Conservation (phyloP, 2,797 vertebrate species). For the Pteronotus mesoamericanus region DNA sequence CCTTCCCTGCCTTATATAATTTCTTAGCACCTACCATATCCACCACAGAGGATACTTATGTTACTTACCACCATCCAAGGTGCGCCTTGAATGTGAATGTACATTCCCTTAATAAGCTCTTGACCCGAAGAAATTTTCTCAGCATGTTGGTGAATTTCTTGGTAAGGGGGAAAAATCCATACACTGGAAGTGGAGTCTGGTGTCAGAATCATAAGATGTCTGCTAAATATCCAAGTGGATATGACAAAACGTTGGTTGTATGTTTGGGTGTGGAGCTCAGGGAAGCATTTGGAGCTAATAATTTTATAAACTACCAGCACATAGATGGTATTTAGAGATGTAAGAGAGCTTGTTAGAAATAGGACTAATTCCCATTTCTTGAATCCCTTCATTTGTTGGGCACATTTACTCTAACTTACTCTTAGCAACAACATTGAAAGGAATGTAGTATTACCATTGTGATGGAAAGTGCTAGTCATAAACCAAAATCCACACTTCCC, state of each 20-base stretch:
- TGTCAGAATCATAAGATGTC: neutral
- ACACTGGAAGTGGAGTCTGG: neutral
- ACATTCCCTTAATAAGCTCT: neutral
- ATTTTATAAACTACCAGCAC: neutral
- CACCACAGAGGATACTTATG: neutral
- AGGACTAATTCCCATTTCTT: neutral
- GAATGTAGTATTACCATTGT: neutral
- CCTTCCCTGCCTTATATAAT: neutral
- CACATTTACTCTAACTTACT: neutral
- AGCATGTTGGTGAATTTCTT: neutral
- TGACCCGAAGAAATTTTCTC: neutral
- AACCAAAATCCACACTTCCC: neutral
- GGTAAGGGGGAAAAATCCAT: neutral
- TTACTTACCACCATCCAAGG: neutral
- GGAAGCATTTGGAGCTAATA: neutral
- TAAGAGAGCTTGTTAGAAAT: neutral
- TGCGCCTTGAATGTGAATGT: no score
- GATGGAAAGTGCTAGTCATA: neutral
- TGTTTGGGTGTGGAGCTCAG: neutral
- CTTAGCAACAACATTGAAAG: neutral
- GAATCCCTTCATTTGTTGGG: neutral
- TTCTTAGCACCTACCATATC: neutral
- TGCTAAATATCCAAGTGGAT: neutral
- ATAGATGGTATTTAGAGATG: neutral
- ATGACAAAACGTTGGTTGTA: neutral